Evolutionary conservation across 2,113 vertebrate genomes (phyloP).

Genomic region (Microtus pennsylvanicus): DNA sequence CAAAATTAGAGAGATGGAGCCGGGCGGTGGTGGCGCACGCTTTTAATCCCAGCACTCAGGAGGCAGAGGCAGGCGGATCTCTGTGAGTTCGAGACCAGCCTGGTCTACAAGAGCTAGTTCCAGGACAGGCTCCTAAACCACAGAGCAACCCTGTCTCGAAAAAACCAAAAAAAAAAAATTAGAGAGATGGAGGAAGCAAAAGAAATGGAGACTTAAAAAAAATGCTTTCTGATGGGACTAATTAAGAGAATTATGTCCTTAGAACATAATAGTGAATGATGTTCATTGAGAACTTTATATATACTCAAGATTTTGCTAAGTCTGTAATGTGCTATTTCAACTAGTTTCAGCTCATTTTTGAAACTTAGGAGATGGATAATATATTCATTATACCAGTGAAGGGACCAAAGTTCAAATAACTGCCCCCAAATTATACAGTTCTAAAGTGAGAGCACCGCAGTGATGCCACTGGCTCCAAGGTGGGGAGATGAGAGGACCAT

Average conservation of each 20-base stretch:
- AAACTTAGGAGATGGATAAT: neutral
- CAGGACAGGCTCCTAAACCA: no score
- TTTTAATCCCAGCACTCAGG: no score
- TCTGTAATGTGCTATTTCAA: neutral
- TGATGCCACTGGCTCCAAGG: neutral
- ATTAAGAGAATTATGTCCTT: neutral
- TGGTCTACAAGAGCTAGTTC: no score
- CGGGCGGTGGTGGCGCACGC: no score
- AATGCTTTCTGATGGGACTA: conserved; percentile 3
- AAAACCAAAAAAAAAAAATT: neutral
- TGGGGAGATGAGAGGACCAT: neutral
- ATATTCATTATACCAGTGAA: neutral
- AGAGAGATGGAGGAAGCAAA: neutral
- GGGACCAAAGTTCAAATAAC: conserved; percentile 33
- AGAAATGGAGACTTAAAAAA: neutral
- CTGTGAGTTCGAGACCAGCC: no score
- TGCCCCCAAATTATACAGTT: neutral
- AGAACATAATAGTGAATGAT: neutral
- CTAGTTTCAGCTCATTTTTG: neutral
- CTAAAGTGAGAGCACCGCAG: neutral
- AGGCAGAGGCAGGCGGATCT: no score
- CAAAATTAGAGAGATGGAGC: neutral
- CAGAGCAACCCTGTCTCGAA: no score
- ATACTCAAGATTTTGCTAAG: neutral
- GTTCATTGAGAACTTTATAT: neutral